Base-by-base conservation (phyloP, 64 coral and sea anemone species). In the Montipora foliosa region DNA sequence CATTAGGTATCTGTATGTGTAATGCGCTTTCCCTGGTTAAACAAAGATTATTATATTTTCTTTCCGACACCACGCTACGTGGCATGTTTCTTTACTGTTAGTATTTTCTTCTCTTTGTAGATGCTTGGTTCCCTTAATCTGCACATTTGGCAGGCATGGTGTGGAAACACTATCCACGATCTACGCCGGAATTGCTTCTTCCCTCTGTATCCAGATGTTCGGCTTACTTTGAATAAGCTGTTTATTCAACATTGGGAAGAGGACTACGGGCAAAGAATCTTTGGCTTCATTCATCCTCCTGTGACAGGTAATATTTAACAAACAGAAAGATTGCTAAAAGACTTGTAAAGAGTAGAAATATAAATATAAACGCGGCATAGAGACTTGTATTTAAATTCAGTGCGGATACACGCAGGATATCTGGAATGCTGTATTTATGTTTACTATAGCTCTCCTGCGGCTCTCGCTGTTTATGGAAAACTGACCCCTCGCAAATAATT, bases 101-200 rank as follows among this genome's bases (percentile, higher is more conserved):
- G 53, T 64, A 14, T 87, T 77, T 21, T 19, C 89, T 44, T 68
- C 17, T 76, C 68, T 84, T 37, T 37, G 3, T 62, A 99, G 97
- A 94, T 99, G 92, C 75, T 76, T 80, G 97, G 97, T 9, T 62
- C 77, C 17, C 89, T 99, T 17, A 99, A 99, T 89, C 91, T 96
- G 13, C 97, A 99, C 68, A 79, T 99, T 57, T 99, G 97, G 97
- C 92, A 96, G 70, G 97, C 95, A 46, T 99, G 97, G 94, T 99
- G 97, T 90, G 97, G 97, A 0, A 96, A 91, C 52, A 99, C 97
- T 12, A 91, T 94, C 22, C 95, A 94, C 76, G 97, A 99, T 57
- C 81, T 99, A 29, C 83, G 97, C 46, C 80, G 97, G 46, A 99
- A 94, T 53, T 93, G 80, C 47, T 95, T 96, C 84, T 99, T 96